A percentile compares a stretch with the other conserved stretches of the same genome.
phyloP scores from a whole-genome alignment of 2,797 vertebrate genomes.

The Lates japonicus region DNA sequence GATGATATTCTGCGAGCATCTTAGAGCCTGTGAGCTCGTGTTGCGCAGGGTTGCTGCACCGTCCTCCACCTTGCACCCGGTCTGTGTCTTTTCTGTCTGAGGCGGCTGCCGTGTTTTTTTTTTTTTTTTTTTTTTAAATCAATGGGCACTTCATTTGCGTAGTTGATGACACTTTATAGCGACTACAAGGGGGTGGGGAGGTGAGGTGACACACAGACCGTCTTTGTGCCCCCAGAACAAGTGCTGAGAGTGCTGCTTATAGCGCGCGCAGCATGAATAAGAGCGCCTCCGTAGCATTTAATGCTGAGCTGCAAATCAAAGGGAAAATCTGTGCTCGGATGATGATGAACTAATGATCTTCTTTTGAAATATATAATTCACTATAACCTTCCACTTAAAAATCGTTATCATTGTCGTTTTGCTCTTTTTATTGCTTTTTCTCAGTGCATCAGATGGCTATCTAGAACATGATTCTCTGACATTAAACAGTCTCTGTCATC shows the following conservation, averaged over 20 bases:
- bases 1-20: neutral
- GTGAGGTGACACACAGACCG: constrained; percentile 58
- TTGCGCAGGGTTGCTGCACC: constrained; percentile 12
- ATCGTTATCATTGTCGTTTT: too few relatives aligned
- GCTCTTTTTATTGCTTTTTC: neutral
- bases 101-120: constrained; percentile 17
- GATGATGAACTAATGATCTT: constrained; percentile 13
- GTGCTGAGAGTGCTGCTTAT: constrained; percentile 20
- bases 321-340: constrained; percentile 4
- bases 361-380: neutral
- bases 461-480: neutral
- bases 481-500: neutral
- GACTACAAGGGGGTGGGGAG: constrained; percentile 44
- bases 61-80: constrained; percentile 23
- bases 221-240: constrained; percentile 59
- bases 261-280: constrained; percentile 6
- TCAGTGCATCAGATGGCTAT: neutral
- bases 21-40: neutral
- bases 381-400: neutral
- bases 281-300: constrained; percentile 26
- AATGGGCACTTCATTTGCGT: constrained; percentile 72
- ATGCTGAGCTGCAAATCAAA: constrained; percentile 32
- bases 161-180: constrained; percentile 70
- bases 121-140: constrained; percentile 40
- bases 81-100: constrained; percentile 22